Evolutionary conservation across 2,113 vertebrate species (phyloP).

Genomic region (Colius striatus): DNA sequence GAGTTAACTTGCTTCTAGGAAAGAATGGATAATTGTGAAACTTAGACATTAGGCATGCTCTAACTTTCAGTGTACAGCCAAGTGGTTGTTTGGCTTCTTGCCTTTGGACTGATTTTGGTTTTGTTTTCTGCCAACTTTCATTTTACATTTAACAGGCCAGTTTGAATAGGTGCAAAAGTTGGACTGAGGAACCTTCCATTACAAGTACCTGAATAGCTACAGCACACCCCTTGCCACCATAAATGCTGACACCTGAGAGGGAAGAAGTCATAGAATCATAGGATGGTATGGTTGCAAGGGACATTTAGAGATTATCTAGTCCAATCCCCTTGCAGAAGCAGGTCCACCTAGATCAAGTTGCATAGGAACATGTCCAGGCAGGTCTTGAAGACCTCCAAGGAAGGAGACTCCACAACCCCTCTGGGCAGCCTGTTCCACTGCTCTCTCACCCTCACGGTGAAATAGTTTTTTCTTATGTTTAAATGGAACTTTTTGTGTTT

Average conservation of each 20-base stretch:
- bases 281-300: too few relatives aligned
- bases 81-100: constrained; percentile 4
- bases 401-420: too few relatives aligned
- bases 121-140: not conserved
- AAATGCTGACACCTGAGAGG: not conserved
- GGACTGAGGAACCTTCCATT: not conserved
- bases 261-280: not conserved
- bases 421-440: too few relatives aligned
- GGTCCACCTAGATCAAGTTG: too few relatives aligned
- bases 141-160: not conserved
- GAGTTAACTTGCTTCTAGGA: constrained; percentile 2
- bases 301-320: too few relatives aligned
- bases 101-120: not conserved
- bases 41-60: not conserved
- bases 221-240: not conserved
- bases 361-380: too few relatives aligned
- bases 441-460: too few relatives aligned
- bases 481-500: too few relatives aligned
- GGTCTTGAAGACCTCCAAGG: too few relatives aligned
- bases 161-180: constrained; percentile 20
- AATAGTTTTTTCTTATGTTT: too few relatives aligned
- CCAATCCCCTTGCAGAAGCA: too few relatives aligned
- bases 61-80: not conserved
- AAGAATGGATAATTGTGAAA: constrained; percentile 18
- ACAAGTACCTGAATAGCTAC: not conserved